These are phyloP conservation scores for Poecilia wingei DNA, from an alignment of 2,797 vertebrate genomes.

Conservation along the genomic window DNA sequence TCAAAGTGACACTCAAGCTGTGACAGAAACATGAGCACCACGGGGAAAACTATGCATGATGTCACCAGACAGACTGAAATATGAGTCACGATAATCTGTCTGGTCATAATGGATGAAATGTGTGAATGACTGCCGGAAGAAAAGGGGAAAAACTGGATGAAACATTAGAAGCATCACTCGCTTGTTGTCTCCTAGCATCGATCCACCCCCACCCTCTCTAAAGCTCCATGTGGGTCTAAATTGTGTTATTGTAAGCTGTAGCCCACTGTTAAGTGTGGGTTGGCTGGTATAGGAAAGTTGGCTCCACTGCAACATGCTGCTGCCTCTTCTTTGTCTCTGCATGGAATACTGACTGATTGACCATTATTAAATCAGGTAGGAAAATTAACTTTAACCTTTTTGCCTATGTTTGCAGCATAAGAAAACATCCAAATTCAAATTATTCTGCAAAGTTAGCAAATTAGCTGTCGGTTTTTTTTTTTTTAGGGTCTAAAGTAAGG, in stretches of 20 bases:
- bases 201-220: conserved; percentile 50
- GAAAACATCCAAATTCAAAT: background rate
- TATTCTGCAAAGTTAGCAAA: background rate
- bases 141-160: conserved; percentile 24
- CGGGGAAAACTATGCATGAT: conserved; percentile 52
- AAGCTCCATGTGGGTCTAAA: conserved; percentile 65
- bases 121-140: conserved; percentile 13
- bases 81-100: conserved; percentile 58
- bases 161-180: conserved; percentile 27
- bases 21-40: conserved; percentile 46
- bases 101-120: conserved; percentile 31
- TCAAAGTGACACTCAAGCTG: conserved; percentile 48
- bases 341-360: conserved; percentile 21
- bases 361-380: conserved; percentile 16
- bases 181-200: conserved; percentile 49
- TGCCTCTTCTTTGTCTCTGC: conserved; percentile 14
- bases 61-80: conserved; percentile 58
- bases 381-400: background rate
- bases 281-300: conserved; percentile 37
- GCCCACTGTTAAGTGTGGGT: conserved; percentile 53
- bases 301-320: conserved; percentile 15
- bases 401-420: too few species aligned
- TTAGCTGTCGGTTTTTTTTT: background rate
- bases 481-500: too few species aligned
- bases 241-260: conserved; percentile 64